phyloP scores from a whole-genome alignment of 2,113 vertebrate species.

The Paramisgurnus dabryanus region DNA sequence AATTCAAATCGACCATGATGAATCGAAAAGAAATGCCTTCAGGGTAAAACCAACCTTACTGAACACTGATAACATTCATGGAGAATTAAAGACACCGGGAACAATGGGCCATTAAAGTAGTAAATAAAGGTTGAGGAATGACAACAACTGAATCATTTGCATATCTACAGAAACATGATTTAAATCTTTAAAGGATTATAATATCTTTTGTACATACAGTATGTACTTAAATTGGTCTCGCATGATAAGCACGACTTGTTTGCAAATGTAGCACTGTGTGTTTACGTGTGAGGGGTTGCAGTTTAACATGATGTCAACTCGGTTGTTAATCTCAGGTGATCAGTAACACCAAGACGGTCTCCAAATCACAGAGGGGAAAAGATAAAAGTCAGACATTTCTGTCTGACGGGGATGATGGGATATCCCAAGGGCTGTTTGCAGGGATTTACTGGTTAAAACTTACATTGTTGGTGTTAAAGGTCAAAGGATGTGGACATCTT shows the following conservation, averaged over 20 bases:
- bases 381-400: conserved; percentile 37
- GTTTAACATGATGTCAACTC: conserved; percentile 45
- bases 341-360: conserved; percentile 50
- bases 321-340: conserved; percentile 48
- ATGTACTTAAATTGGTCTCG: neutral
- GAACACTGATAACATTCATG: conserved; percentile 32
- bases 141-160: neutral
- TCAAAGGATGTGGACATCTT: conserved; percentile 79
- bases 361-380: conserved; percentile 46
- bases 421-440: neutral
- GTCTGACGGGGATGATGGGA: conserved; percentile 32
- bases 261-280: conserved; percentile 24
- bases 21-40: neutral
- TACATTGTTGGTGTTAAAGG: conserved; percentile 76
- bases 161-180: neutral
- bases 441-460: conserved; percentile 60
- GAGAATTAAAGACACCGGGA: neutral
- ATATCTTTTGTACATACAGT: too few species aligned
- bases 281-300: neutral
- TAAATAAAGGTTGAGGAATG: neutral
- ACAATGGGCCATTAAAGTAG: conserved; percentile 33
- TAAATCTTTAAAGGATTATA: neutral
- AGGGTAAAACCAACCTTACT: neutral
- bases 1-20: conserved; percentile 17
- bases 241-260: neutral